Base-by-base conservation (phyloP, 2,888 invertebrate genomes). In the Stegophylla sp. region DNA sequence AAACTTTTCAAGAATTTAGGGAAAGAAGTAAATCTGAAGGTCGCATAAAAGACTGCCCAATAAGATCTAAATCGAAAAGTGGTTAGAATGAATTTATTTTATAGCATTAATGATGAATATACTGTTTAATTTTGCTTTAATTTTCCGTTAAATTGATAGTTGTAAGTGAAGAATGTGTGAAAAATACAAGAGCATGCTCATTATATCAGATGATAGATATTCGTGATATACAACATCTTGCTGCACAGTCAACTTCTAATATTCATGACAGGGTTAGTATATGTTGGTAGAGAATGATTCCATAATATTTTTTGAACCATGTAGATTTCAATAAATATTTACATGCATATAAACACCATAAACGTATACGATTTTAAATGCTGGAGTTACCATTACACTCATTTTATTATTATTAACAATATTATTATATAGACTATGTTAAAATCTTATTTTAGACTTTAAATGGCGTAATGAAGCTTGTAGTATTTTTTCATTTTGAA, bases 11-110 rank as follows among this genome's bases (percentile, higher is more conserved):
- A 48, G 74, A 64, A 63, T 83, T 82, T 69, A 83, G 84, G 63
- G 84, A 84, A 72, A 82, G 84, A 74, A 84, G 84, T 59, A 85
- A 84, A 83, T 85, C 85, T 17, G 85, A 85, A 82, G 85, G 85
- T 9, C 83, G 85, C 43, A 83, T 83, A 69, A 83, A 83, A 81
- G 84, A 84, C 69, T 83, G 83, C 53, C 83, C 69, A 12, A 69
- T 82, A 51, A 81, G 64, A 66, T 69, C 61, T 28, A 79, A 79
- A 82, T 64, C 82, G 23, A 79, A 82, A 82, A 79, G 66, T 66
- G 79, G 71, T 79, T 5, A 63, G 23, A 15, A 43, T 23, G 7
- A 20, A 48, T 51, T 9, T 56, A 23, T 43, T 48, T 63, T 41
- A 7, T 28, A 23, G n/a, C 4, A 13, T 20, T 1, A 4, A 45